Evolutionary conservation across 2,113 vertebrate genomes (phyloP), one percentile per base, ranked within the genome.

Genomic region (Scophthalmus maximus): DNA sequence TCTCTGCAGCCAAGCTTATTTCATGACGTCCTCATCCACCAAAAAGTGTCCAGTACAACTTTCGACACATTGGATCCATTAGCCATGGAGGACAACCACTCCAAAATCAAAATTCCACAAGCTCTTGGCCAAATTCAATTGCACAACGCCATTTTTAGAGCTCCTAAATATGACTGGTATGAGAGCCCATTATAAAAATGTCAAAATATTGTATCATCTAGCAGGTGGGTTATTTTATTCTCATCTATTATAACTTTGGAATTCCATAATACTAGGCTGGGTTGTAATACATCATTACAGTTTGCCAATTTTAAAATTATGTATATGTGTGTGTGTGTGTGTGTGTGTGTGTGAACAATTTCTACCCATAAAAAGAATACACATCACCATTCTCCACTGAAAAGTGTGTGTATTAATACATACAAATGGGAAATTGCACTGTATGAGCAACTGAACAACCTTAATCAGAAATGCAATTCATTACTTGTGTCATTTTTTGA

Each of bases 171-270:
- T 10, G 63, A 29, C 10, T 22, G 22, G 20, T 53, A 36, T 68
- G n/a, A 68, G 15, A 57, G 36, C n/a, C 29, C 30, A 32, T 7
- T 32, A 5, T 6, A 32, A 32, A 9, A 67, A 62, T 26, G 47
- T 59, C 18, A 44, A 68, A 42, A 22, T 57, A 59, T 29, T 68
- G 36, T 63, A 79, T 63, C n/a, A 72, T 47, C 67, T 12, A 47
- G 23, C 5, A 64, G 30, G 29, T 12, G 22, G 44, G 8, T 34
- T 56, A 57, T 71, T 53, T 55, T 57, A 42, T 32, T 62, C 55
- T 72, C 38, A 64, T 83, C 63, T 58, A 20, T 83, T 47, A 61
- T 60, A n/a, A 51, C 77, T 72, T 51, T 47, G 23, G 10, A 55
- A 55, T 49, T 36, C 52, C 20, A 30, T 42, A 46, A 53, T 56